Conservation (phyloP, 2,113 vertebrate genomes). For the Centrocercus urophasianus region DNA sequence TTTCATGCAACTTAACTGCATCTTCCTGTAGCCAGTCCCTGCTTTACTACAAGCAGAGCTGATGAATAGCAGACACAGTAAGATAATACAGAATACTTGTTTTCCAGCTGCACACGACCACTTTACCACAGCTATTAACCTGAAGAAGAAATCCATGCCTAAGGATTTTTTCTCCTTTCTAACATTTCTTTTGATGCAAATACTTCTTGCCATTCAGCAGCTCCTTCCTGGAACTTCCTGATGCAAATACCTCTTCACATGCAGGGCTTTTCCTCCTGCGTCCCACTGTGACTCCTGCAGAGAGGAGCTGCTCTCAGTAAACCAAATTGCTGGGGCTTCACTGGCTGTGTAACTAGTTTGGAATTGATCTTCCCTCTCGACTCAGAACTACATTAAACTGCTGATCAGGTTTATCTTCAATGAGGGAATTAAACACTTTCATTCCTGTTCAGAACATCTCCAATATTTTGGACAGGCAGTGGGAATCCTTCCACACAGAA, state of each 20-base stretch:
- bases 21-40: neutral
- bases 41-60: neutral
- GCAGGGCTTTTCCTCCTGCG: conserved; percentile 49
- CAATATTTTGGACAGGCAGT: neutral
- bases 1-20: neutral
- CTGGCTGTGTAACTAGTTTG: conserved; percentile 45
- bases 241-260: conserved; percentile 71
- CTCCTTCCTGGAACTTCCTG: conserved; percentile 61
- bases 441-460: conserved; percentile 23
- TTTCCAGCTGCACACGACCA: neutral
- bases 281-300: conserved; percentile 67
- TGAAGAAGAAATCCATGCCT: conserved; percentile 5
- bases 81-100: neutral
- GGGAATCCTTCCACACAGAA: neutral
- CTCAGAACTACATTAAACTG: conserved; percentile 44
- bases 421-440: neutral
- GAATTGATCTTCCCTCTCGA: conserved; percentile 44
- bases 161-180: conserved; percentile 14
- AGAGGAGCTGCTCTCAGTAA: conserved; percentile 66
- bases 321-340: conserved; percentile 42
- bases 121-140: neutral
- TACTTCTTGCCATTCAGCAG: conserved; percentile 52
- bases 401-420: conserved; percentile 47
- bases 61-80: neutral
- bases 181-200: conserved; percentile 42